Evolutionary conservation across 2,888 invertebrate genomes (phyloP), one percentile per base, ranked within the genome.

Genomic region (Ischnura elegans): DNA sequence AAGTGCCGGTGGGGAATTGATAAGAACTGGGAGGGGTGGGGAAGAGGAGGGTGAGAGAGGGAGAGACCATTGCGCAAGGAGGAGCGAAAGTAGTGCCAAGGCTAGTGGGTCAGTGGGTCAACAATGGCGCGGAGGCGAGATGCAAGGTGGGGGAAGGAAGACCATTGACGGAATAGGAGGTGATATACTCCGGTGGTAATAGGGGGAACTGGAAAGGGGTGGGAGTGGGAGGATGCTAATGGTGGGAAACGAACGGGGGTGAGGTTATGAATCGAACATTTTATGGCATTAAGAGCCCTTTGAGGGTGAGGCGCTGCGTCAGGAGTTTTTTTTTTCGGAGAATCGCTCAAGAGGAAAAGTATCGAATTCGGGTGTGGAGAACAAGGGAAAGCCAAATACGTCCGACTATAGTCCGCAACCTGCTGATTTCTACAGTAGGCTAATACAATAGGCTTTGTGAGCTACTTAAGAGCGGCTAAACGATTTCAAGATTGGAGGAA

Each of bases 91-190:
- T 94, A 94, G 84, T 93, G 94, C 94, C 94, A 94, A 94, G 94
- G 94, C 94, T 94, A 94, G 90, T 94, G 93, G 94, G 94, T 94
- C 94, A 94, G 94, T 94, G 94, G 94, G 94, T 94, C 93, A 93
- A 55, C 76, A 76, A 36, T 10, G 76, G 42, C 25, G 61, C 51
- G 42, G 87, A 19, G 46, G n/a, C n/a, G 51, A 51, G 51, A 51
- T 51, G 19, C 19, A 25, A 21, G 51, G 87, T 25, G 29, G 51
- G 51, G 42, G 51, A 10, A 51, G 8, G 51, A 19, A 51, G 19
- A 36, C 29, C 47, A n/a, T 51, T 16, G 16, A 87, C 47, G 51
- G 51, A 51, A 51, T 47, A 87, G 29, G 47, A 42, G 87, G 45
- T 61, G 29, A 61, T 61, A n/a, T n/a, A 61, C 61, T 25, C n/a